Conservation (phyloP, 2,797 vertebrate genomes). For the Hydrophis major region DNA sequence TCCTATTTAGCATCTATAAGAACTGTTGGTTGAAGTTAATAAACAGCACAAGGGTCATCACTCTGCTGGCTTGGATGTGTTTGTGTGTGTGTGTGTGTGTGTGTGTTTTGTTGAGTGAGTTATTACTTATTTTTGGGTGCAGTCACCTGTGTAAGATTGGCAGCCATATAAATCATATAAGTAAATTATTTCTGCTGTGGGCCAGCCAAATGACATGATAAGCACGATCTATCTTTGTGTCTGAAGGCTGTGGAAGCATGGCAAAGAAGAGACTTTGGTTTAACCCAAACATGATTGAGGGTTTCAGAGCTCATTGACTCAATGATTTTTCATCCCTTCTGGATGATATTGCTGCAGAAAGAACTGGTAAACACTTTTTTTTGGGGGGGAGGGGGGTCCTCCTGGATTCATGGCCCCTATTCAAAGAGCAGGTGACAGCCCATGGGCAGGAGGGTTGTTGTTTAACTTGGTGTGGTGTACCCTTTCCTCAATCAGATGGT, state of each 20-base stretch:
- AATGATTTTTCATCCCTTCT: background rate
- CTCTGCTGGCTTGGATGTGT: background rate
- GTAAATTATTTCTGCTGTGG: background rate
- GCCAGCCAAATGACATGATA: background rate
- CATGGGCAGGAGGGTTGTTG: background rate
- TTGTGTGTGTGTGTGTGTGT: accelerated
- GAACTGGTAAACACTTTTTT: background rate
- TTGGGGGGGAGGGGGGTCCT: background rate
- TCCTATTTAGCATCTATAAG: background rate
- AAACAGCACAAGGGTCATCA: background rate
- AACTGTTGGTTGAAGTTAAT: background rate
- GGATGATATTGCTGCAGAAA: background rate
- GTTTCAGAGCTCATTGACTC: background rate
- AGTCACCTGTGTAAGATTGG: background rate
- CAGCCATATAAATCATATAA: background rate
- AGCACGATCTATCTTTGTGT: background rate
- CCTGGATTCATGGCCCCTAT: background rate
- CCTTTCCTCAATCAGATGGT: background rate
- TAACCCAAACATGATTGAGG: background rate
- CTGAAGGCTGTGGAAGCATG: background rate
- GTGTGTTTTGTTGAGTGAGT: background rate
- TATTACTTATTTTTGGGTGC: background rate
- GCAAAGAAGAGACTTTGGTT: background rate
- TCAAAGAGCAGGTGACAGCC: background rate
- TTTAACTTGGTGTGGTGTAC: background rate